A percentile compares a stretch with the other conserved stretches of the same genome.
Evolutionary conservation across 2,888 invertebrate genomes (phyloP).

Genomic region (Pocota personata): DNA sequence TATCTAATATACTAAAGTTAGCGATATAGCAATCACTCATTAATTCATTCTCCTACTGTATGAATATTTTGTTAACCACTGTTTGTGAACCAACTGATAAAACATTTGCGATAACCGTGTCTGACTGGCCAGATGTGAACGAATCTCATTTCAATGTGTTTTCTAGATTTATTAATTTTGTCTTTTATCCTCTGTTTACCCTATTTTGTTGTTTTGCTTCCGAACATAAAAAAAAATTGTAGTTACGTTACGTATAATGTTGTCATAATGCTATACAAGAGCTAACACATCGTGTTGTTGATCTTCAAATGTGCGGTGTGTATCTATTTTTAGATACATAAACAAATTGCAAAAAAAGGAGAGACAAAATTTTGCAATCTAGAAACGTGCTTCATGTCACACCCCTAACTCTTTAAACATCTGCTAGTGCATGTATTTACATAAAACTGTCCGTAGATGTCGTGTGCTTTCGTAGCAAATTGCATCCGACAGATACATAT

Average conservation of each 20-base stretch:
- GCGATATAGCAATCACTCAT: background rate
- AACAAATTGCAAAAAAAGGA: background rate
- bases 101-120: constrained; percentile 20
- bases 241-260: background rate
- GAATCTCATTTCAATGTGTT: constrained; percentile 14
- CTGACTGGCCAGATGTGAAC: constrained; percentile 19
- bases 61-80: constrained; percentile 5
- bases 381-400: constrained; percentile 68
- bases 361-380: constrained; percentile 44
- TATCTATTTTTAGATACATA: constrained; percentile 37
- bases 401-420: constrained; percentile 60
- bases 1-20: background rate
- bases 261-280: background rate
- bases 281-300: constrained; percentile 9
- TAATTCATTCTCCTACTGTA: background rate
- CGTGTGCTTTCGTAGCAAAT: background rate
- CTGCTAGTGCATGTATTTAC: constrained; percentile 49
- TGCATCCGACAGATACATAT: constrained; percentile 53
- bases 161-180: background rate
- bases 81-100: constrained; percentile 19
- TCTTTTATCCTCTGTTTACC: background rate
- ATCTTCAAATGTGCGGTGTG: constrained; percentile 26
- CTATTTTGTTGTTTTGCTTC: background rate
- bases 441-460: constrained; percentile 15
- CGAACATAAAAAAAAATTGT: background rate